Evolutionary conservation across 2,888 invertebrate genomes (phyloP).

Genomic region (Neoitamus cyanurus): DNA sequence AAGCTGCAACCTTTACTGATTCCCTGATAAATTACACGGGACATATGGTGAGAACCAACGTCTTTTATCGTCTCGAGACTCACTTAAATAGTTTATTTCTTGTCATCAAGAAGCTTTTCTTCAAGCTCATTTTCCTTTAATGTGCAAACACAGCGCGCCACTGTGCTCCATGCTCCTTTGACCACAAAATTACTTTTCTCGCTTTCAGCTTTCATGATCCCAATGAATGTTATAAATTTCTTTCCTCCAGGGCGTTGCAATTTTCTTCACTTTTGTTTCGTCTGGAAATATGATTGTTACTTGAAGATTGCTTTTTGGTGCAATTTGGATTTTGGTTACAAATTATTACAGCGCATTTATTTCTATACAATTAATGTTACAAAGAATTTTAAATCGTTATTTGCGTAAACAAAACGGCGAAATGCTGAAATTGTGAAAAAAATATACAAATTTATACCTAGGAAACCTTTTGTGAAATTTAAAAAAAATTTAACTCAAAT

Average conservation of each 20-base stretch:
- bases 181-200: not conserved
- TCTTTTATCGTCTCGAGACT: not conserved
- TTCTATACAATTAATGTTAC: too few species aligned
- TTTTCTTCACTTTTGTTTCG: not conserved
- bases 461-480: too few species aligned
- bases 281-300: too few species aligned
- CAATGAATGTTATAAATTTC: not conserved
- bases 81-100: not conserved
- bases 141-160: not conserved
- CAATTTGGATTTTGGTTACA: too few species aligned
- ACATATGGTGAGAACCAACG: not conserved
- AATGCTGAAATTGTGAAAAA: too few species aligned
- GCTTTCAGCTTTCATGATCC: not conserved
- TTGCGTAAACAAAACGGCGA: too few species aligned
- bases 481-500: too few species aligned
- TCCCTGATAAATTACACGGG: not conserved
- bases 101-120: not conserved
- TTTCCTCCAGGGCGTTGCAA: not conserved
- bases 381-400: too few species aligned
- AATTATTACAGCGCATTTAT: too few species aligned
- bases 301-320: too few species aligned
- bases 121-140: not conserved
- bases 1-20: not conserved
- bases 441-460: too few species aligned
- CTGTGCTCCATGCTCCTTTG: not conserved